Evolutionary conservation across 2,888 invertebrate genomes (phyloP).

Genomic region (Patella caerulea): DNA sequence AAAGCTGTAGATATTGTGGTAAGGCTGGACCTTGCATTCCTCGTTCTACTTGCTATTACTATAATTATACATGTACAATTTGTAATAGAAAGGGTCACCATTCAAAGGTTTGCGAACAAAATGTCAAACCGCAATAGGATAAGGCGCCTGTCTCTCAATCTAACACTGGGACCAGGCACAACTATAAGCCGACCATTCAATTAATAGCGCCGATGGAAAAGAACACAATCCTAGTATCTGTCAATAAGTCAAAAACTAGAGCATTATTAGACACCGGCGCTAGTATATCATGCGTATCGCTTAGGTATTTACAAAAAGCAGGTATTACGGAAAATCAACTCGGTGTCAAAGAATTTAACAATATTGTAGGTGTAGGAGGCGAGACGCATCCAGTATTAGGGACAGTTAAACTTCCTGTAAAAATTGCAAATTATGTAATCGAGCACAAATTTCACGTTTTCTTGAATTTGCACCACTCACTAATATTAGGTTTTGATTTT

Average conservation of each 20-base stretch:
- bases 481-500: conserved; percentile 37
- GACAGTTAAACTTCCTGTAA: conserved; percentile 8
- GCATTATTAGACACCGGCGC: background rate
- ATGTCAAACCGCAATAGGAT: background rate
- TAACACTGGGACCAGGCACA: background rate
- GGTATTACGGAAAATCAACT: background rate
- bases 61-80: background rate
- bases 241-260: background rate
- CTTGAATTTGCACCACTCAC: background rate
- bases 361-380: conserved; percentile 23
- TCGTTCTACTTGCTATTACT: background rate
- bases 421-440: conserved; percentile 2
- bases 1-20: background rate
- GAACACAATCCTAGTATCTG: background rate
- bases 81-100: background rate
- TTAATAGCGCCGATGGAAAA: background rate
- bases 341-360: background rate
- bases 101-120: background rate
- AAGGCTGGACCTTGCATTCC: background rate
- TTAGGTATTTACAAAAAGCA: background rate
- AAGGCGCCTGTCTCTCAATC: background rate
- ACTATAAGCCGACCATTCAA: background rate
- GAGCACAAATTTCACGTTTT: conserved; percentile 22
- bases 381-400: conserved; percentile 17
- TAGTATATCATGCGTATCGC: background rate